These are phyloP conservation scores for Andrena chrysosceles DNA, from an alignment of 2,888 invertebrate species.

Conservation along the genomic window DNA sequence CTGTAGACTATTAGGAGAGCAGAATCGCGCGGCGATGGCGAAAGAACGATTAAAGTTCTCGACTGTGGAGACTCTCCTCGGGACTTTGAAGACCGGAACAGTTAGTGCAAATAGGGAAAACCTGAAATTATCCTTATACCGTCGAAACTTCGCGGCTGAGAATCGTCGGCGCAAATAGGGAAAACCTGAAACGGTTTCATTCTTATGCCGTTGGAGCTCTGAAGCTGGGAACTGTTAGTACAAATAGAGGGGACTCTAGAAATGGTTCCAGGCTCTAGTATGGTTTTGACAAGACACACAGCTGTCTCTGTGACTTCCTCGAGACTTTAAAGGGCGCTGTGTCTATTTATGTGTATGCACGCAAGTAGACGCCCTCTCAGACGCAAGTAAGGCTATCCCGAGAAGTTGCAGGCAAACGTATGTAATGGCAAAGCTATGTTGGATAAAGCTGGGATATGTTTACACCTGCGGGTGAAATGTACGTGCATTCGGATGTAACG, in stretches of 20 bases:
- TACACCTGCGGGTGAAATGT: slow-evolving; percentile 4
- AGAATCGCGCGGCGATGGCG: neutral
- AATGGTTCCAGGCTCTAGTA: neutral
- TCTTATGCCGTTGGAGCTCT: neutral
- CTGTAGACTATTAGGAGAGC: too few species aligned
- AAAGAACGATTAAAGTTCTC: slow-evolving; percentile 1
- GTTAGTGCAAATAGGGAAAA: neutral
- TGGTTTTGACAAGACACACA: neutral
- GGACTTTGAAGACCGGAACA: neutral
- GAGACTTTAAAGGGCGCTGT: slow-evolving; percentile 21
- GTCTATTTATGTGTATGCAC: neutral
- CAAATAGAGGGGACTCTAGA: too few species aligned
- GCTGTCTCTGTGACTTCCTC: neutral
- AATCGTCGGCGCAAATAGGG: neutral
- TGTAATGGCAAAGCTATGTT: slow-evolving; percentile 41
- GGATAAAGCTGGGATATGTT: slow-evolving; percentile 36
- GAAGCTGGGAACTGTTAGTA: too few species aligned
- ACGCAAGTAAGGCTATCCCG: slow-evolving; percentile 16
- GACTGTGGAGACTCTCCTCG: neutral
- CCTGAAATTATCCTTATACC: neutral
- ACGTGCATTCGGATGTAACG: slow-evolving; percentile 24
- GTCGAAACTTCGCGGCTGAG: too few species aligned
- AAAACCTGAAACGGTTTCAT: neutral
- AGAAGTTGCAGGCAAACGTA: slow-evolving; percentile 41
- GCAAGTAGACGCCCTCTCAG: slow-evolving; percentile 9